Percentiles rank a stretch among this genome's conserved stretches.
Evolutionary conservation across 1,140 invertebrate species (phyloP).

Genomic region (Leptinotarsa lineolata): DNA sequence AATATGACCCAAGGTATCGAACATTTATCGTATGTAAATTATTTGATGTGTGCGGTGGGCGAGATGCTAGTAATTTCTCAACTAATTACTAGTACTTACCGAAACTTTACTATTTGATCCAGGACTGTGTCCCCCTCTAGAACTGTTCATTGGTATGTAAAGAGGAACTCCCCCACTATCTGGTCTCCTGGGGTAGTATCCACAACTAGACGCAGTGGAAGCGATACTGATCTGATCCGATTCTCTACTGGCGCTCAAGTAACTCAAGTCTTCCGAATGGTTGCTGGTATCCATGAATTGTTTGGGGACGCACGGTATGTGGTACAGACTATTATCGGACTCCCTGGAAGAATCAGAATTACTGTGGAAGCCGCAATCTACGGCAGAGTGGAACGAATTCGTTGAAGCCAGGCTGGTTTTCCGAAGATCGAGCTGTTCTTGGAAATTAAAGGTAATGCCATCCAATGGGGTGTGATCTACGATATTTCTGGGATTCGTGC

Average conservation of each 20-base stretch:
- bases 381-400: slow-evolving; percentile 41
- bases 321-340: slow-evolving; percentile 63
- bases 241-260: slow-evolving; percentile 48
- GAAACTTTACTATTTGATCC: slow-evolving; percentile 58
- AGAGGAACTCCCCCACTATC: slow-evolving; percentile 53
- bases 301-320: slow-evolving; percentile 61
- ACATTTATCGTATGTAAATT: too few species aligned
- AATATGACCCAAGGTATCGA: too few species aligned
- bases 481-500: slow-evolving; percentile 22
- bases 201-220: slow-evolving; percentile 56
- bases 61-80: too few species aligned
- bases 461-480: slow-evolving; percentile 42
- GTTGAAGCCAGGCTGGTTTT: slow-evolving; percentile 40
- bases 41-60: too few species aligned
- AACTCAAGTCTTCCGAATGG: slow-evolving; percentile 62
- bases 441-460: slow-evolving; percentile 51
- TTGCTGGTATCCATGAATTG: slow-evolving; percentile 61
- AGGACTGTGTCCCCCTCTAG: slow-evolving; percentile 54
- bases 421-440: slow-evolving; percentile 42
- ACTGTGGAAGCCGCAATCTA: slow-evolving; percentile 28
- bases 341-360: slow-evolving; percentile 57
- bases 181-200: slow-evolving; percentile 51
- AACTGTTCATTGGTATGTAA: slow-evolving; percentile 56
- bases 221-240: slow-evolving; percentile 57
- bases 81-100: slow-evolving; percentile 44